Percentiles rank a stretch among this genome's conserved stretches.
phyloP scores from a whole-genome alignment of 2,888 invertebrate genomes.

The Spatulosminthurus flaviceps region DNA sequence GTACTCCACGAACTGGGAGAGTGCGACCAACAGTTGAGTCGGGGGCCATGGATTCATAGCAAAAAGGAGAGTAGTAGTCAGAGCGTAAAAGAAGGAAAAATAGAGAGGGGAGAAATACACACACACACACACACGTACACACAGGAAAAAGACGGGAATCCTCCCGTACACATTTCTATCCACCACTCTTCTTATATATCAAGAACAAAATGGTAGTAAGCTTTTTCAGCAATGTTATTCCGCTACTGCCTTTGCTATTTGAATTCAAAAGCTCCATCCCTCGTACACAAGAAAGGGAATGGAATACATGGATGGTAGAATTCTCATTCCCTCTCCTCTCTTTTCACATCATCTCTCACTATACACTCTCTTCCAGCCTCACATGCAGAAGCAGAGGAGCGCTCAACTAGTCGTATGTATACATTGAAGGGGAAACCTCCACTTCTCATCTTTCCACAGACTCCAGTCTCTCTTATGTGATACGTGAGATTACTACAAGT shows the following conservation, averaged over 20 bases:
- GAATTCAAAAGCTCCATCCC: neutral
- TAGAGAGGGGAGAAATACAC: neutral
- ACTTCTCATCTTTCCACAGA: conserved; percentile 14
- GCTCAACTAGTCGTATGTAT: neutral
- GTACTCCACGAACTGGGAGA: neutral
- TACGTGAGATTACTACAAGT: neutral
- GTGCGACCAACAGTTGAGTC: neutral
- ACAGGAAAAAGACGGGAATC: neutral
- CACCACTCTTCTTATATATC: neutral
- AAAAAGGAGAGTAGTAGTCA: neutral
- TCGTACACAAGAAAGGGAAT: neutral
- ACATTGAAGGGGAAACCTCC: neutral
- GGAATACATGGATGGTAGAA: conserved; percentile 8
- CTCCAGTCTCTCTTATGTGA: neutral
- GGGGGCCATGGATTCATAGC: neutral
- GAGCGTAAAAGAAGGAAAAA: neutral
- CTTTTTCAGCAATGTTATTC: conserved; percentile 8
- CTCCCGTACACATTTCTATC: conserved; percentile 1
- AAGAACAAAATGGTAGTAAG: neutral
- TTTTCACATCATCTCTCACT: conserved; percentile 11
- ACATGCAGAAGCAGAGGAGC: neutral
- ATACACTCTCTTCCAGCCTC: neutral
- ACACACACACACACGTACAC: neutral
- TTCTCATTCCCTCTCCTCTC: conserved; percentile 15
- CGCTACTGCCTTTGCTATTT: conserved; percentile 5